phyloP scores from a whole-genome alignment of 2,797 vertebrate genomes.

The Harpagifer antarcticus region DNA sequence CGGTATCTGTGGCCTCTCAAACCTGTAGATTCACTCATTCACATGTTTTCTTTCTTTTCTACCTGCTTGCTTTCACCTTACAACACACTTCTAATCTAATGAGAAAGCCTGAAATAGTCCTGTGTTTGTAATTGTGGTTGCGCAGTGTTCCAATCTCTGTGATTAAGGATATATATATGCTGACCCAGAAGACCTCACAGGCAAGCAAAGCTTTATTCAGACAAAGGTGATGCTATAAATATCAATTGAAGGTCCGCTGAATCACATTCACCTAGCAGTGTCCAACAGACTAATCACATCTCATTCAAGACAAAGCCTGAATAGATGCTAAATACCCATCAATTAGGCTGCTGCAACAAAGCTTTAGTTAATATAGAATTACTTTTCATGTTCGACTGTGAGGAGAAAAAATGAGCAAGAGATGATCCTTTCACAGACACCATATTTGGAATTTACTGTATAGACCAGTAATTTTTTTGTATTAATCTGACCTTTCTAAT shows the following conservation, averaged over 20 bases:
- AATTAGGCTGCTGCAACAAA: background rate
- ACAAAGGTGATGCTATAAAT: slow-evolving; percentile 74
- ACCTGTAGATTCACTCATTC: slow-evolving; percentile 1
- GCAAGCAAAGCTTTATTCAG: slow-evolving; percentile 71
- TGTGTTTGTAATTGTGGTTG: slow-evolving; percentile 59
- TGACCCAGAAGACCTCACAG: slow-evolving; percentile 68
- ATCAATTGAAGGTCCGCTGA: slow-evolving; percentile 70
- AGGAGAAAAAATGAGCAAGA: background rate
- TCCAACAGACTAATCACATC: slow-evolving; percentile 45
- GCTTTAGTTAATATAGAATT: slow-evolving; percentile 1
- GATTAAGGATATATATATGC: slow-evolving; percentile 60
- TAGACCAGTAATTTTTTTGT: too few species aligned
- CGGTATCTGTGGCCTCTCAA: background rate
- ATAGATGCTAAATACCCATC: background rate
- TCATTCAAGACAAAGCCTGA: slow-evolving; percentile 47
- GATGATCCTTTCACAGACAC: background rate
- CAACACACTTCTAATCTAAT: slow-evolving; percentile 46
- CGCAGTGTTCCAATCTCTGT: slow-evolving; percentile 33
- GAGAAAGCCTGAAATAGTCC: slow-evolving; percentile 40
- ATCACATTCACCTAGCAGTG: slow-evolving; percentile 48
- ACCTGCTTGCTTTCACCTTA: slow-evolving; percentile 11
- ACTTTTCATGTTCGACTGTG: background rate
- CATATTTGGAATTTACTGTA: background rate
- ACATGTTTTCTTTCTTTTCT: background rate
- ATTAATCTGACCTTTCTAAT: background rate